Conservation (phyloP, 2,113 vertebrate genomes). For the Tinamus guttatus region DNA sequence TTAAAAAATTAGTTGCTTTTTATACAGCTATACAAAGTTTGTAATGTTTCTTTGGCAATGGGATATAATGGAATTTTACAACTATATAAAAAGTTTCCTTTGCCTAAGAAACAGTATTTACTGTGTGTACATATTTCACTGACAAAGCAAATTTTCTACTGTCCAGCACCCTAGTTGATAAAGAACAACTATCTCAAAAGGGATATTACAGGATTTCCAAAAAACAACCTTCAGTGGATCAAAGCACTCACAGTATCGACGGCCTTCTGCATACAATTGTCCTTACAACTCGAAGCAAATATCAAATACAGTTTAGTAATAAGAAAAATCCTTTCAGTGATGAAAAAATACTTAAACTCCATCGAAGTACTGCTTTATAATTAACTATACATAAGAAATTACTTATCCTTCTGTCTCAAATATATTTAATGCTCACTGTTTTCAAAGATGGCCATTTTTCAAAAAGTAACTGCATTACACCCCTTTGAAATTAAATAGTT, state of each 20-base stretch:
- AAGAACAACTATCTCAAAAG: constrained; percentile 81
- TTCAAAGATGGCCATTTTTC: constrained; percentile 79
- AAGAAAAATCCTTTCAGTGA: constrained; percentile 85
- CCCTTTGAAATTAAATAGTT: constrained; percentile 82
- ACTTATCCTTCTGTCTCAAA: constrained; percentile 85
- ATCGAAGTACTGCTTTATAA: constrained; percentile 82
- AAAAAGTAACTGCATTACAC: constrained; percentile 79
- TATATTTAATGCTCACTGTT: constrained; percentile 82
- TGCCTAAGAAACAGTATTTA: constrained; percentile 87
- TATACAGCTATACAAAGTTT: constrained; percentile 88
- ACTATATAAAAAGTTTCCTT: constrained; percentile 87
- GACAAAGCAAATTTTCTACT: constrained; percentile 79
- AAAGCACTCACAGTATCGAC: constrained; percentile 89
- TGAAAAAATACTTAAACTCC: constrained; percentile 91
- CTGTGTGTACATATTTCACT: constrained; percentile 81
- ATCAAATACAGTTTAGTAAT: constrained; percentile 88
- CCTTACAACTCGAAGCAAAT: constrained; percentile 82
- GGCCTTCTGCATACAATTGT: constrained; percentile 83
- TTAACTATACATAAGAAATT: constrained; percentile 85
- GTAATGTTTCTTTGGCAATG: constrained; percentile 88
- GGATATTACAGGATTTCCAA: constrained; percentile 80
- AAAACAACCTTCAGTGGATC: constrained; percentile 88
- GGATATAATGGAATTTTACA: constrained; percentile 88
- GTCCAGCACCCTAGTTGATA: constrained; percentile 81
- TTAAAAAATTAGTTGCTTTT: constrained; percentile 88